Evolutionary conservation across 2,888 invertebrate genomes (phyloP).

Genomic region (Prosopocoilus inquinatus): DNA sequence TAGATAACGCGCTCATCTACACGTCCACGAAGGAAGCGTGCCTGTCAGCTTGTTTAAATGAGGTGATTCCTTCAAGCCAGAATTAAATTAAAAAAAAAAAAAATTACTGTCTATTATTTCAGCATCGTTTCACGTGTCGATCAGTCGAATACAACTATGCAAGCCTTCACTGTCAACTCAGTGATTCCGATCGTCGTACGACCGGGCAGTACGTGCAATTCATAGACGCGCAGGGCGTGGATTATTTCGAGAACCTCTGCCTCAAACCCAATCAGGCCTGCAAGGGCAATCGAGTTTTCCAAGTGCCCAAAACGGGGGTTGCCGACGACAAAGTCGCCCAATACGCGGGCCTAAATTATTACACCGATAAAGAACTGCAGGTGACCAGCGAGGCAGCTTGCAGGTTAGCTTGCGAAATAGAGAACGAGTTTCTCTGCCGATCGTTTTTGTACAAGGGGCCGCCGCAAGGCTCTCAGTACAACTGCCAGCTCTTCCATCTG

Average conservation of each 20-base stretch:
- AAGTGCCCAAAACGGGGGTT: constrained; percentile 81
- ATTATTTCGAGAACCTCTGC: constrained; percentile 89
- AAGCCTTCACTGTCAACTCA: constrained; percentile 86
- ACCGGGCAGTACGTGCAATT: constrained; percentile 87
- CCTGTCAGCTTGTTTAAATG: constrained; percentile 87
- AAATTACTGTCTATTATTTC: constrained; percentile 34
- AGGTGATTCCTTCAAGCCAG: too few relatives aligned
- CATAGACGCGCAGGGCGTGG: constrained; percentile 80
- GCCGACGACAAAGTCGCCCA: constrained; percentile 90
- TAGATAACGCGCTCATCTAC: constrained; percentile 89
- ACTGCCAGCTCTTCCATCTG: constrained; percentile 88
- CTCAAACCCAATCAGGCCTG: constrained; percentile 82
- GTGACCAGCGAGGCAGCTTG: constrained; percentile 88
- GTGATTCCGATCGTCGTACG: constrained; percentile 85
- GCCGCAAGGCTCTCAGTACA: constrained; percentile 73
- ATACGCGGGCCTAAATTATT: constrained; percentile 88
- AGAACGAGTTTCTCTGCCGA: constrained; percentile 89
- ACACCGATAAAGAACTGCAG: constrained; percentile 90
- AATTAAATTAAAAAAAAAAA: neutral
- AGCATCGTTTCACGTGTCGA: constrained; percentile 87
- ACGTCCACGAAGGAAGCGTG: constrained; percentile 94
- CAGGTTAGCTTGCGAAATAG: constrained; percentile 85
- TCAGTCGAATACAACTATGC: constrained; percentile 93
- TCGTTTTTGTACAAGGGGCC: constrained; percentile 71
- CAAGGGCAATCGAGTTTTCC: constrained; percentile 76